phyloP scores from a whole-genome alignment of 2,113 vertebrate species.

The Otolemur garnettii region DNA sequence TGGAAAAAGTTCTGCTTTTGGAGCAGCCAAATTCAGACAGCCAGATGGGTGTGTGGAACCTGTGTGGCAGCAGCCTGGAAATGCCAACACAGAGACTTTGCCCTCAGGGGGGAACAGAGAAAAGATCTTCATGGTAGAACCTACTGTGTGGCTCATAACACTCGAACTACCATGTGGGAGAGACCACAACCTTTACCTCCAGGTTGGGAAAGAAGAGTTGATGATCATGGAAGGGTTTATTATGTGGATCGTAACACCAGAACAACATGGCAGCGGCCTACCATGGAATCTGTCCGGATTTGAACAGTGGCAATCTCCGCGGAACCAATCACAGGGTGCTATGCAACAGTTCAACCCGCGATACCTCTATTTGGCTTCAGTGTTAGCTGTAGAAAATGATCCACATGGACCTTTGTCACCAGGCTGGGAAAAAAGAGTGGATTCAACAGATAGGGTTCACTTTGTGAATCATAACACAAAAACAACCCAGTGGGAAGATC shows the following conservation, averaged over 20 bases:
- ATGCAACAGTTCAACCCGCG: conserved; percentile 99
- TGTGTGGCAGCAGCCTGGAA: conserved; percentile 89
- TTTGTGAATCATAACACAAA: conserved; percentile 99
- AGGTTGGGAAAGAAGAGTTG: conserved; percentile 98
- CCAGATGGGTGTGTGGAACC: conserved; percentile 85
- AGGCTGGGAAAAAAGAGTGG: conserved; percentile 97
- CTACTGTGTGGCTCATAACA: conserved; percentile 98
- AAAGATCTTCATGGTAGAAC: conserved; percentile 98
- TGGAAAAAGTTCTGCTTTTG: conserved; percentile 84
- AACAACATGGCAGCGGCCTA: conserved; percentile 99
- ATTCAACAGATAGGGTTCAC: conserved; percentile 98
- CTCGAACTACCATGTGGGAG: conserved; percentile 99
- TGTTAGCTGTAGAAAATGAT: conserved; percentile 99
- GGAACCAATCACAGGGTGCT: conserved; percentile 97
- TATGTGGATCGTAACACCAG: conserved; percentile 97
- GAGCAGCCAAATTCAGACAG: conserved; percentile 93
- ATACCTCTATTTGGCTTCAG: conserved; percentile 99
- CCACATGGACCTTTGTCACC: conserved; percentile 97
- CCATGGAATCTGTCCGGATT: conserved; percentile 99
- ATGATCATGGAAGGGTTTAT: conserved; percentile 98
- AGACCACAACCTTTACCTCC: conserved; percentile 97
- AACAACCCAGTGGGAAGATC: conserved; percentile 99
- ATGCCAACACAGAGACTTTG: conserved; percentile 91
- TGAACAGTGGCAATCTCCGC: conserved; percentile 98
- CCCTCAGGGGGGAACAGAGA: conserved; percentile 98